These are phyloP conservation scores for Andrena haemorrhoa DNA, from an alignment of 2,888 invertebrate genomes.

Conservation along the genomic window DNA sequence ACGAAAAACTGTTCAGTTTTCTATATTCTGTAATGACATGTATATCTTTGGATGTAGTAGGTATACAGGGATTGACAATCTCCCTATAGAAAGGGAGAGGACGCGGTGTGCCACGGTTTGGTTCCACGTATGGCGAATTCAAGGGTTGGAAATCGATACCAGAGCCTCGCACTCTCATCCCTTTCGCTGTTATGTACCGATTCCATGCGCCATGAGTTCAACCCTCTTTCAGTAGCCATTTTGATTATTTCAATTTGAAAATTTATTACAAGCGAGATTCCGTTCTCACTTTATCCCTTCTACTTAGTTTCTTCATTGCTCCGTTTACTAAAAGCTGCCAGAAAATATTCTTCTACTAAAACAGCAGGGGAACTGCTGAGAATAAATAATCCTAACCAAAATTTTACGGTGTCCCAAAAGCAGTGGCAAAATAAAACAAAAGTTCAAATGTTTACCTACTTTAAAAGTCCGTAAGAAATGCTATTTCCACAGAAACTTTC, in stretches of 20 bases:
- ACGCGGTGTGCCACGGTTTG: slow-evolving; percentile 32
- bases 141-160: slow-evolving; percentile 69
- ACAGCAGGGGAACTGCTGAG: neutral
- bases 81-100: slow-evolving; percentile 10
- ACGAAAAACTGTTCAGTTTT: neutral
- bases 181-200: slow-evolving; percentile 74
- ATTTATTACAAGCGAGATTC: neutral
- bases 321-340: neutral
- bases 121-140: slow-evolving; percentile 47
- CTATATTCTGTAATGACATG: neutral
- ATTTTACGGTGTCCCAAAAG: neutral
- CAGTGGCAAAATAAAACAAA: neutral
- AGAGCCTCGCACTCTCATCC: slow-evolving; percentile 61
- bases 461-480: neutral
- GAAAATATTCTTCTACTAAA: neutral
- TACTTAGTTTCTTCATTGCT: neutral
- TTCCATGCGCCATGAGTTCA: slow-evolving; percentile 71
- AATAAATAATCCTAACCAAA: neutral
- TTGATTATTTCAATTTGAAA: slow-evolving; percentile 13
- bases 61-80: neutral
- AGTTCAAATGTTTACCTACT: neutral
- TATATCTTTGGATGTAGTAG: neutral
- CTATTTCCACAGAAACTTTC: neutral
- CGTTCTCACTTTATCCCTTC: neutral
- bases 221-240: slow-evolving; percentile 55